Percentiles rank a stretch among this genome's conserved stretches.
Evolutionary conservation across 2,797 vertebrate genomes (phyloP).

Genomic region (Diplodus sargus): DNA sequence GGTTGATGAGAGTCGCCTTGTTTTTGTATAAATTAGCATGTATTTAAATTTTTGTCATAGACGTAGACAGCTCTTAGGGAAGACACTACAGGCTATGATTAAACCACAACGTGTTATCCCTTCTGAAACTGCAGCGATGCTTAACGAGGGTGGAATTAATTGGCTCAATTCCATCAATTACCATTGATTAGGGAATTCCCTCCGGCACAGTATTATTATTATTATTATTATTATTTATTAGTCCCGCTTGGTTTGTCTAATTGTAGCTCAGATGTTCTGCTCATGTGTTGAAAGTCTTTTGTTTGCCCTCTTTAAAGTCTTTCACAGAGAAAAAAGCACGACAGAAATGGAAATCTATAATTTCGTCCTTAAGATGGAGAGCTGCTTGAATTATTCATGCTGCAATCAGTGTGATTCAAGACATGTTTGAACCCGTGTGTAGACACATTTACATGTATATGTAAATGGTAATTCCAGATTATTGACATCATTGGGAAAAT

Average conservation of each 20-base stretch:
- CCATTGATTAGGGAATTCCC: constrained; percentile 26
- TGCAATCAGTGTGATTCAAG: constrained; percentile 51
- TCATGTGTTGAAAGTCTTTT: background rate
- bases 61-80: background rate
- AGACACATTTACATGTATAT: constrained; percentile 50
- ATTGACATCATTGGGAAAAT: constrained; percentile 31
- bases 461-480: constrained; percentile 29
- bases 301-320: background rate
- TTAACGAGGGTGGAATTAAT: constrained; percentile 24
- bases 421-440: constrained; percentile 26
- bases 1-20: background rate
- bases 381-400: constrained; percentile 71
- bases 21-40: background rate
- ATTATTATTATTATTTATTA: background rate
- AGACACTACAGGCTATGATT: background rate
- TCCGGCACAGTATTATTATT: background rate
- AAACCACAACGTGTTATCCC: background rate
- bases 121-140: constrained; percentile 5
- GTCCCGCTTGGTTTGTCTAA: constrained; percentile 16
- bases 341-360: background rate
- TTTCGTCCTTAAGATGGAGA: constrained; percentile 48
- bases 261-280: constrained; percentile 9
- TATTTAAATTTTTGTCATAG: background rate
- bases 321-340: background rate
- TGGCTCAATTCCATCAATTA: constrained; percentile 18